phyloP scores from a whole-genome alignment of 1,140 invertebrate species.

The Colletes gigas region DNA sequence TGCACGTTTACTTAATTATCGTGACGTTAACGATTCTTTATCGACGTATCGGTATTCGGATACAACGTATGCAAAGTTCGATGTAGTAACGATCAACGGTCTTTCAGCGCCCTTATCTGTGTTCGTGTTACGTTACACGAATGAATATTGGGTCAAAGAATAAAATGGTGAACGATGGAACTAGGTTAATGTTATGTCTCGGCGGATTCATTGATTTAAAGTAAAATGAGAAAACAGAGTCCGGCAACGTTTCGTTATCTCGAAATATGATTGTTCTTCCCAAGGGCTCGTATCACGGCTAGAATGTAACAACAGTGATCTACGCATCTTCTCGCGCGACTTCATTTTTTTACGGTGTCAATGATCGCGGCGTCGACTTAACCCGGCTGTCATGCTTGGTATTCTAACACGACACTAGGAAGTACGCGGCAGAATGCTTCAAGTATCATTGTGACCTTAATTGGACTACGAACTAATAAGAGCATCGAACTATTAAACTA shows the following conservation, averaged over 20 bases:
- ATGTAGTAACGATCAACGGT: neutral
- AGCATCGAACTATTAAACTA: conserved; percentile 36
- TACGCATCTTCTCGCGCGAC: neutral
- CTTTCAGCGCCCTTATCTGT: neutral
- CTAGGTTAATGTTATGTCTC: neutral
- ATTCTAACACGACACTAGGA: conserved; percentile 61
- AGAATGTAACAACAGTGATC: neutral
- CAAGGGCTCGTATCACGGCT: neutral
- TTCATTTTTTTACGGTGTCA: conserved; percentile 21
- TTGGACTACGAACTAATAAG: conserved; percentile 63
- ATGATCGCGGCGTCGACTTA: conserved; percentile 9
- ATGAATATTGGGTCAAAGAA: neutral
- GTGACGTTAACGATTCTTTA: neutral
- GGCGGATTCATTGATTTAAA: neutral
- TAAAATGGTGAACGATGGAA: conserved; percentile 3
- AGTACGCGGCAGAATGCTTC: conserved; percentile 53
- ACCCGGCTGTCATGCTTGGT: conserved; percentile 40
- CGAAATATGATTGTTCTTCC: no score
- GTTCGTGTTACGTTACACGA: neutral
- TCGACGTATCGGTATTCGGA: neutral
- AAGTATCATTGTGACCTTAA: conserved; percentile 65
- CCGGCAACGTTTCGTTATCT: neutral
- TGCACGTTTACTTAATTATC: neutral
- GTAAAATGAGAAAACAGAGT: neutral
- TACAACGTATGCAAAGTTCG: neutral